Evolutionary conservation across 1,140 invertebrate genomes (phyloP).

Genomic region (Acyrthosiphon pisum): DNA sequence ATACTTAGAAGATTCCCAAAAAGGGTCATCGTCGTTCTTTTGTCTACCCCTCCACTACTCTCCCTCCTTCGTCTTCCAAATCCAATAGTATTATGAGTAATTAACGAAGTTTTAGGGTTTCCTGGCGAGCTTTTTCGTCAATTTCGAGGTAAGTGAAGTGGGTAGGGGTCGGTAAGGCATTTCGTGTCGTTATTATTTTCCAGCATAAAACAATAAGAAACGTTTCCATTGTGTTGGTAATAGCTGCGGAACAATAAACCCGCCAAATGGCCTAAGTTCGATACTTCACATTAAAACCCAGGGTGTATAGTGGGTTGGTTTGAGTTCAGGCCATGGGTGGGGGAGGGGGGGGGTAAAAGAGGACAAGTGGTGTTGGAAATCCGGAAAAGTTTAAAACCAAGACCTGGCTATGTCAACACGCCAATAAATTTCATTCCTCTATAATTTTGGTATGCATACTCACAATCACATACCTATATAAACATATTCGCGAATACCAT

Average conservation of each 20-base stretch:
- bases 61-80: not conserved
- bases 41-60: no score
- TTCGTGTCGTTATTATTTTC: slow-evolving; percentile 45
- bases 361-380: not conserved
- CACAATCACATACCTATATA: not conserved
- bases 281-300: slow-evolving; percentile 48
- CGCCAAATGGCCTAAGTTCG: slow-evolving; percentile 50
- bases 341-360: no score
- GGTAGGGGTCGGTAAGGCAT: not conserved
- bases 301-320: not conserved
- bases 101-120: slow-evolving; percentile 51
- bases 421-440: slow-evolving; percentile 13
- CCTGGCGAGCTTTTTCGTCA: slow-evolving; percentile 36
- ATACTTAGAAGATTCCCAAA: not conserved
- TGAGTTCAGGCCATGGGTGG: not conserved
- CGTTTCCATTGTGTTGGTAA: slow-evolving; percentile 47
- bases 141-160: not conserved
- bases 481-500: not conserved
- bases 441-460: not conserved
- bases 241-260: slow-evolving; percentile 49
- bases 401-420: slow-evolving; percentile 16
- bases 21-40: not conserved
- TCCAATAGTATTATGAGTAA: slow-evolving; percentile 41
- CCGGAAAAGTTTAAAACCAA: slow-evolving; percentile 24
- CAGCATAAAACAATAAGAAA: slow-evolving; percentile 52